Evolutionary conservation across 2,113 vertebrate genomes (phyloP), one percentile per base, ranked within the genome.

Genomic region (Carettochelys insculpta): DNA sequence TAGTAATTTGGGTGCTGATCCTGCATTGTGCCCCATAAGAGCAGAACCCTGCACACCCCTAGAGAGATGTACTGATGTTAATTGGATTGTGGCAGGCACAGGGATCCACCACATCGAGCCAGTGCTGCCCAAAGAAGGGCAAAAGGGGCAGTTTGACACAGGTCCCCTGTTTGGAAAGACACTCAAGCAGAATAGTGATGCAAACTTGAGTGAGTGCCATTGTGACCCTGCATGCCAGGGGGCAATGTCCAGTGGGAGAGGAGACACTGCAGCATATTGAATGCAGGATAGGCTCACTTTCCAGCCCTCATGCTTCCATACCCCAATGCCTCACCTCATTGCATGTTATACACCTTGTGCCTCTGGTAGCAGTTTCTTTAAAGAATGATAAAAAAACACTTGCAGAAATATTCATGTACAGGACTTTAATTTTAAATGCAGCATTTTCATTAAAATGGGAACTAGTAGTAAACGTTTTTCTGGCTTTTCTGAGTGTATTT

Each of bases 401-500:
- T 87, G 87, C 43, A 92, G 76, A 75, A 93, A 77, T 11, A 56
- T 34, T 80, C 27, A 38, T 77, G 53, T 56, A 82, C 27, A 80
- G 53, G n/a, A 52, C 82, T 93, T 94, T 92, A 87, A 92, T 56
- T 94, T 93, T 89, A 92, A 95, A 87, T 22, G 45, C 38, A 95
- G 53, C 53, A 27, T 54, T 54, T 88, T 91, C 84, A 93, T 96
- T 96, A 96, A 95, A 90, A 51, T 89, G 84, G 79, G 91, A 95
- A 96, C 93, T 94, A 94, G 77, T 85, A 50, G 83, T 95, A 92
- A 95, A 97, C 95, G 94, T 94, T 93, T 91, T 95, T 87, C 85
- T 89, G 94, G 88, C 86, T 85, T 90, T 89, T 76, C 3, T 82
- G 87, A 96, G 94, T 92, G 90, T 94, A 94, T 85, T 95, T 92